These are phyloP conservation scores for Siphamia tubifer DNA, from an alignment of 2,113 vertebrate species.

Conservation along the genomic window DNA sequence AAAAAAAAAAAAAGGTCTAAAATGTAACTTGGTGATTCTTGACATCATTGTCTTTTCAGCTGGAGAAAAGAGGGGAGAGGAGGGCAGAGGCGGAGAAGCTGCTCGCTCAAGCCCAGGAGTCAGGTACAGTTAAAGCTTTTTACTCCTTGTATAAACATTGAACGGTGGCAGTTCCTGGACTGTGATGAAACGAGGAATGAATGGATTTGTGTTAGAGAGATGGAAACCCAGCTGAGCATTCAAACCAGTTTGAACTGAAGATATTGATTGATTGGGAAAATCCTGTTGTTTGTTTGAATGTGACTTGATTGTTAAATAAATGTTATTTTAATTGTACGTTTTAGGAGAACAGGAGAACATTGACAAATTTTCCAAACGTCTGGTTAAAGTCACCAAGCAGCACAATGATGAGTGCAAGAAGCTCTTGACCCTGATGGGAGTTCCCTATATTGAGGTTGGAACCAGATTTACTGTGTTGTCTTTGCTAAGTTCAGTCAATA, in stretches of 20 bases:
- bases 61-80: constrained; percentile 89
- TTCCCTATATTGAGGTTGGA: constrained; percentile 88
- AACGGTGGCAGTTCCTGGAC: neutral
- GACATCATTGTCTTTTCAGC: constrained; percentile 46
- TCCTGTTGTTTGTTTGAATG: too few relatives aligned
- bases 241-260: too few relatives aligned
- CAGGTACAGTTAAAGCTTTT: constrained; percentile 60
- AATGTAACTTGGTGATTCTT: too few relatives aligned
- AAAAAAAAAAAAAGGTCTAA: too few relatives aligned
- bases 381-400: constrained; percentile 94
- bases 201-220: neutral
- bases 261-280: too few relatives aligned
- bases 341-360: constrained; percentile 85
- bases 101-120: constrained; percentile 89
- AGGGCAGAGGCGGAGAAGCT: constrained; percentile 91
- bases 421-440: constrained; percentile 90
- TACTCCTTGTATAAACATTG: neutral
- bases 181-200: neutral
- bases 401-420: constrained; percentile 95
- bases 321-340: neutral
- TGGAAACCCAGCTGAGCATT: too few relatives aligned
- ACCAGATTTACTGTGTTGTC: neutral
- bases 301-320: neutral
- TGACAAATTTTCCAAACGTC: constrained; percentile 92
- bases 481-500: too few relatives aligned